Percentiles rank a stretch among this genome's conserved stretches.
Evolutionary conservation across 2,113 vertebrate genomes (phyloP).

Genomic region (Cyphomyrus discorhynchus): DNA sequence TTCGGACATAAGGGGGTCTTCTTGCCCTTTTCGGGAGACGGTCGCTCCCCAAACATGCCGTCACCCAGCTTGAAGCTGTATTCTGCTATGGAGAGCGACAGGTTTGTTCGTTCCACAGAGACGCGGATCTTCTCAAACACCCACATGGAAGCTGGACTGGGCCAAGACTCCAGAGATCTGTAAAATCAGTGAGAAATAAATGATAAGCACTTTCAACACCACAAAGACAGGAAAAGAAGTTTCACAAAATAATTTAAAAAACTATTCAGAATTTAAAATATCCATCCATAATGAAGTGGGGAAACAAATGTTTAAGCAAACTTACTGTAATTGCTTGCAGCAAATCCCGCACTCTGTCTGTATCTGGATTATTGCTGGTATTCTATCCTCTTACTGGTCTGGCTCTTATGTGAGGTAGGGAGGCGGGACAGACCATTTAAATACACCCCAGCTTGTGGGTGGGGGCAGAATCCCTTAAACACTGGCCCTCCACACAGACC

Average conservation of each 20-base stretch:
- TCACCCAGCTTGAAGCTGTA: slow-evolving; percentile 56
- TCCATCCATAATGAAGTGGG: neutral
- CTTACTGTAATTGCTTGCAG: neutral
- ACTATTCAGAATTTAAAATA: neutral
- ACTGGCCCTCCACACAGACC: slow-evolving; percentile 22
- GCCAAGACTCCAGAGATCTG: neutral
- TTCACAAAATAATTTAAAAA: neutral
- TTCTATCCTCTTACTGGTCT: slow-evolving; percentile 33
- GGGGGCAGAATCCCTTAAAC: slow-evolving; percentile 40
- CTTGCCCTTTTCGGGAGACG: slow-evolving; percentile 43
- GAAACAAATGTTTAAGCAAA: neutral
- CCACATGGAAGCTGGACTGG: slow-evolving; percentile 54
- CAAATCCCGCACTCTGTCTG: neutral
- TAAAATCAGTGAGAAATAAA: neutral
- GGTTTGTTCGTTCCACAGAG: slow-evolving; percentile 58
- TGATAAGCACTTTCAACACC: neutral
- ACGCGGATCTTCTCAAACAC: slow-evolving; percentile 61
- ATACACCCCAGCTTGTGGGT: slow-evolving; percentile 34
- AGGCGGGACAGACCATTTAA: slow-evolving; percentile 47
- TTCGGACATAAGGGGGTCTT: slow-evolving; percentile 57
- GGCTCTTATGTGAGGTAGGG: slow-evolving; percentile 41
- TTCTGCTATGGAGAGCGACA: slow-evolving; percentile 51
- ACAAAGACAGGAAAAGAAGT: neutral
- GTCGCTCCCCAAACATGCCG: slow-evolving; percentile 62
- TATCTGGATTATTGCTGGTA: slow-evolving; percentile 29